Conservation (phyloP, 2,888 invertebrate genomes). For the Keiferia lycopersicella region DNA sequence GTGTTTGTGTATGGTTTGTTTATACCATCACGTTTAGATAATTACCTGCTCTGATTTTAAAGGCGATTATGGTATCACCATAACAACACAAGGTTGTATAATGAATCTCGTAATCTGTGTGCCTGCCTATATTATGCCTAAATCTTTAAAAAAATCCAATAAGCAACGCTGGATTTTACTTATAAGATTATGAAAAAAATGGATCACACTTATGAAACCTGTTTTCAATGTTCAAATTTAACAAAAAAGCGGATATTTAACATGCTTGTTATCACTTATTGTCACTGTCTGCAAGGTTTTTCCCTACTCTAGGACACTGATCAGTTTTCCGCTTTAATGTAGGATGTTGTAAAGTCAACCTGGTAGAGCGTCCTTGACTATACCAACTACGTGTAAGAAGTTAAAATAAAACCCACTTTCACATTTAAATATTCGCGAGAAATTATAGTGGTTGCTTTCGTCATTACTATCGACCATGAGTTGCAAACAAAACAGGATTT, state of each 20-base stretch:
- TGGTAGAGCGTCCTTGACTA: neutral
- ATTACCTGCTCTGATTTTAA: neutral
- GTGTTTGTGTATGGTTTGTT: conserved; percentile 30
- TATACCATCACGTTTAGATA: neutral
- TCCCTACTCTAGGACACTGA: neutral
- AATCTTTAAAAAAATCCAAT: neutral
- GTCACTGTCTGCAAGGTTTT: neutral
- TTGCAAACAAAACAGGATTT: no score
- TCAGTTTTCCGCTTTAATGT: no score
- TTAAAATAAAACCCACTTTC: neutral
- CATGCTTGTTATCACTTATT: neutral
- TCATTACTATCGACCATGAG: no score
- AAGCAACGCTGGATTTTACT: neutral
- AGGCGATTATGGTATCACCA: neutral
- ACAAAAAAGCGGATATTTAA: neutral
- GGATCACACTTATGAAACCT: no score
- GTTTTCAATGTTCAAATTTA: no score
- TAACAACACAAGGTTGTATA: neutral
- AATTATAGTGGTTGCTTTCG: no score
- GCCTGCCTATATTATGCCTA: neutral
- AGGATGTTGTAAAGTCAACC: neutral
- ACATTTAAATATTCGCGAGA: neutral
- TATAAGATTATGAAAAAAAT: neutral
- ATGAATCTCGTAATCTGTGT: neutral
- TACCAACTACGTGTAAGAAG: no score